Percentiles rank a stretch among this genome's conserved stretches.
Evolutionary conservation across 2,888 invertebrate species (phyloP).

Genomic region (Netelia fuscicornis): DNA sequence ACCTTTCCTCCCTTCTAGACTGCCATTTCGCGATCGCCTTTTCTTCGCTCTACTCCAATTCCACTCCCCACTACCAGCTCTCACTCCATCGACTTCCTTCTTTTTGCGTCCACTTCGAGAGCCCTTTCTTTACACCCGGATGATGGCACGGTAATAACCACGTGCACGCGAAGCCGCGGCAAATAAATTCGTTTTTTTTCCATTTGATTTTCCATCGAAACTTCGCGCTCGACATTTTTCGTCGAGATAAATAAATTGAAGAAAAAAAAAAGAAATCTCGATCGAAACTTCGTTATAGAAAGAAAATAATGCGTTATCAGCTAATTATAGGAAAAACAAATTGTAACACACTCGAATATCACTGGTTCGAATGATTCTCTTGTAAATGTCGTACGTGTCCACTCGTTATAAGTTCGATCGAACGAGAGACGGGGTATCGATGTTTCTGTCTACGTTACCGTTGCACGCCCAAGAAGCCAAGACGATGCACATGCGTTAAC

Average conservation of each 20-base stretch:
- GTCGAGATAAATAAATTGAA: background rate
- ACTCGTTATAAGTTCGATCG: conserved; percentile 11
- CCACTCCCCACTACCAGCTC: conserved; percentile 32
- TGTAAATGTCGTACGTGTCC: background rate
- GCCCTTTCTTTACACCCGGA: conserved; percentile 34
- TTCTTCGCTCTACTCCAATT: conserved; percentile 51
- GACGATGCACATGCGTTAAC: conserved; percentile 26
- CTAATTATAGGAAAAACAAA: no score
- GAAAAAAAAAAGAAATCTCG: background rate
- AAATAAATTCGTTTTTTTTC: background rate
- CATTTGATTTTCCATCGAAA: conserved; percentile 3
- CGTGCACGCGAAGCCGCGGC: conserved; percentile 11
- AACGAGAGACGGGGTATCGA: background rate
- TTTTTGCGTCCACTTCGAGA: conserved; percentile 10
- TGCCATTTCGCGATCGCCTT: conserved; percentile 55
- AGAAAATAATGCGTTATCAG: no score
- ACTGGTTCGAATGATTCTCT: background rate
- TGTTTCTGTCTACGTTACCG: background rate
- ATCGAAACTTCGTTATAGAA: no score
- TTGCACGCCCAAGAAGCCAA: conserved; percentile 24
- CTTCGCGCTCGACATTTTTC: background rate
- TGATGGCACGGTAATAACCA: conserved; percentile 24
- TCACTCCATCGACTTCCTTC: conserved; percentile 3
- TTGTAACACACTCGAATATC: background rate
- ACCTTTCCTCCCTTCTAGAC: conserved; percentile 20